Evolutionary conservation across 2,888 invertebrate species (phyloP), one percentile per base, ranked within the genome.

Genomic region (Choreutis nemorana): DNA sequence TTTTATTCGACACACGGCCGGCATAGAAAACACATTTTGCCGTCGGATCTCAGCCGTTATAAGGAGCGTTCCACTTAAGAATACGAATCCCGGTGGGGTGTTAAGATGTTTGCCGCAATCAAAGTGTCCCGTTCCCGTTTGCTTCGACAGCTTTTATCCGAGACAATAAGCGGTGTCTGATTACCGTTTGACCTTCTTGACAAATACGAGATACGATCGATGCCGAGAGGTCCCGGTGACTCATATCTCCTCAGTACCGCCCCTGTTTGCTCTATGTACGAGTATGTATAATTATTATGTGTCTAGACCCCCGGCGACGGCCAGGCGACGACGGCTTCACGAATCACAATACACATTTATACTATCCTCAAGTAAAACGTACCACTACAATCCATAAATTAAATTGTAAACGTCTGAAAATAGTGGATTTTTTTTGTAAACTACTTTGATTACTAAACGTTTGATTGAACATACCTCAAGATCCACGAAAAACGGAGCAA

Each of bases 251-350:
- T 62, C 63, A 58, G 54, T 55, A 64, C 49, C 64, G 59, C 66
- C 66, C 64, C 53, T 55, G 61, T 65, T 68, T 63, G 67, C 66
- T 63, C 60, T 50, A 56, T 59, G 4, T n/a, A n/a, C n/a, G n/a
- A n/a, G n/a, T n/a, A n/a, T n/a, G 55, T 64, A 65, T 65, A 67
- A 73, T 70, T 64, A 64, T 70, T 60, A 60, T 65, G 56, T 61
- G 75, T 75, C 75, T 77, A 73, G 75, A 72, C 73, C 57, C 48
- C 44, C 45, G 73, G 75, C 75, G 73, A 54, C 73, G 53, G 54
- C 40, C 51, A 50, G 71, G 61, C 73, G 71, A 57, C 55, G 51
- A 42, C 31, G 34, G 37, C 32, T 32, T 30, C 34, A 33, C 25
- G 26, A 38, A 34, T 6, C n/a, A n/a, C n/a, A n/a, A n/a, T n/a